Evolutionary conservation across 2,113 vertebrate species (phyloP).

Genomic region (Irena cyanogastra): DNA sequence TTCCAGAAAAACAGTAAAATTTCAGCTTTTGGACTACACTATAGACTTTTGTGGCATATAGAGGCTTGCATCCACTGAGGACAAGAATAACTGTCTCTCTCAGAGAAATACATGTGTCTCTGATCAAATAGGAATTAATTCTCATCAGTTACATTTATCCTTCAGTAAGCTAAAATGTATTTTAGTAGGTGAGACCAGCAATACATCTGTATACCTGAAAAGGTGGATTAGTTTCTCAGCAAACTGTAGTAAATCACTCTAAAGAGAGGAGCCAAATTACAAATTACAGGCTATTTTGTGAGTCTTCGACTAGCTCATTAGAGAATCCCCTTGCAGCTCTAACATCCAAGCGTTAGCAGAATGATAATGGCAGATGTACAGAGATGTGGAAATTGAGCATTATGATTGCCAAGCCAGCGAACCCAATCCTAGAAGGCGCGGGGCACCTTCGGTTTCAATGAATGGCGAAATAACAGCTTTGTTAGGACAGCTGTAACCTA

Average conservation of each 20-base stretch:
- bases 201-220: background rate
- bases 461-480: background rate
- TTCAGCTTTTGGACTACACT: background rate
- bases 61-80: background rate
- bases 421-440: background rate
- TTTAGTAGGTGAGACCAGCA: slow-evolving; percentile 19
- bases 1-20: background rate
- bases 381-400: background rate
- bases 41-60: background rate
- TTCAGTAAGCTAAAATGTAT: background rate
- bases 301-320: slow-evolving; percentile 42
- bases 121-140: background rate
- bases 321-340: slow-evolving; percentile 36
- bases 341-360: slow-evolving; percentile 18
- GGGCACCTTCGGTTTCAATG: background rate
- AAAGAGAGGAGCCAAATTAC: slow-evolving; percentile 31
- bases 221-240: slow-evolving; percentile 49
- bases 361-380: slow-evolving; percentile 26
- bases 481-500: background rate
- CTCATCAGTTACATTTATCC: background rate
- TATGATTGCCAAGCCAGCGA: background rate
- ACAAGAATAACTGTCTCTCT: background rate
- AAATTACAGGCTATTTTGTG: slow-evolving; percentile 23
- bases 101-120: background rate
- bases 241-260: slow-evolving; percentile 33